Percentiles rank a stretch among this genome's conserved stretches.
phyloP scores from a whole-genome alignment of 2,797 vertebrate genomes.

The Hapalemur alaotrensis region DNA sequence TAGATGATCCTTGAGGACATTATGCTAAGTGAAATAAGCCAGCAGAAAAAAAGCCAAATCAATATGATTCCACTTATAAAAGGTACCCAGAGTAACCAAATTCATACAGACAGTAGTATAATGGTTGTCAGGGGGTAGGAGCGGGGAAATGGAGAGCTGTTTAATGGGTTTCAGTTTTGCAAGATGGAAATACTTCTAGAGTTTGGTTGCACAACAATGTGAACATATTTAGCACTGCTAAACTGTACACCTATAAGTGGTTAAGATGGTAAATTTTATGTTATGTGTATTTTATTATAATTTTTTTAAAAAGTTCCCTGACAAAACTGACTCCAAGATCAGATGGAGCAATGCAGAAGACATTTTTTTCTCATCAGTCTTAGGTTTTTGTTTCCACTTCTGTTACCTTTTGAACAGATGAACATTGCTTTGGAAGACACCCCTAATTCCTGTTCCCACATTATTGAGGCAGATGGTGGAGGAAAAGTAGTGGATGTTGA shows the following conservation, averaged over 20 bases:
- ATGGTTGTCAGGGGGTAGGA: background rate
- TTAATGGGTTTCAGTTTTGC: background rate
- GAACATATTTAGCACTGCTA: background rate
- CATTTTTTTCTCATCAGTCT: background rate
- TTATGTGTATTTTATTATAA: background rate
- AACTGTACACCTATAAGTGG: background rate
- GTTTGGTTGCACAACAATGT: background rate
- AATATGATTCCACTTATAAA: background rate
- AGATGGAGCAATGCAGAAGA: background rate
- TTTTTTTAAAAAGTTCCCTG: background rate
- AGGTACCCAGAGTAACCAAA: background rate
- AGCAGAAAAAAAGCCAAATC: background rate
- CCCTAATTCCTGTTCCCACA: background rate
- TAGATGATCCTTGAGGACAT: background rate
- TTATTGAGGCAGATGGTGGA: background rate
- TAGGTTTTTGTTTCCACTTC: background rate
- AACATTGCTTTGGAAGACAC: background rate
- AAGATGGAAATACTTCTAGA: slow-evolving; percentile 1
- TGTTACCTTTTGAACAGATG: background rate
- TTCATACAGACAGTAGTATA: background rate
- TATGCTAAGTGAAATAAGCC: background rate
- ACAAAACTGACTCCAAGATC: background rate
- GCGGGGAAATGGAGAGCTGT: background rate
- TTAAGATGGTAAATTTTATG: background rate
- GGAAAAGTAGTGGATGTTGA: background rate